Percentiles rank a stretch among this genome's conserved stretches.
These are phyloP conservation scores for Ochropacha duplaris DNA, from an alignment of 2,888 invertebrate genomes.

Conservation along the genomic window DNA sequence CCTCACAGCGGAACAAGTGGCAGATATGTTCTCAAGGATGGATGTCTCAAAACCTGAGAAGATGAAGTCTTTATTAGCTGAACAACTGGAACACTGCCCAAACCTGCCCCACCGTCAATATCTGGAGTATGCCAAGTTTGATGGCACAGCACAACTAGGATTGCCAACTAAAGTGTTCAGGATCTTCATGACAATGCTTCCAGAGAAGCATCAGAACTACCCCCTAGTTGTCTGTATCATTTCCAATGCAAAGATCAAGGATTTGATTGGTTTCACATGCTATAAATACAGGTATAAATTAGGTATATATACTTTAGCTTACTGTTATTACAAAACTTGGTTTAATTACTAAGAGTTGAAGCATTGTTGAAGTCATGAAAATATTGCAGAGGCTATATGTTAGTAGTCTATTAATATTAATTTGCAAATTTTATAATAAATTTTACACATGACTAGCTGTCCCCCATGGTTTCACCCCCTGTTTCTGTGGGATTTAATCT, in stretches of 20 bases:
- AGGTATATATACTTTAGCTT: not conserved
- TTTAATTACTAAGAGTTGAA: too few relatives aligned
- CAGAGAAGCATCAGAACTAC: constrained; percentile 90
- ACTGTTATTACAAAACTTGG: too few relatives aligned
- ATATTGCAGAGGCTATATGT: too few relatives aligned
- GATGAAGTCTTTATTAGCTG: constrained; percentile 86
- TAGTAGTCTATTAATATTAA: too few relatives aligned
- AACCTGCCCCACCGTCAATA: constrained; percentile 93
- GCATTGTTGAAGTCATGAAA: too few relatives aligned
- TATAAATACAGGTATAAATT: constrained; percentile 87
- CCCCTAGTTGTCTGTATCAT: constrained; percentile 92
- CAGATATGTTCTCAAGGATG: constrained; percentile 82
- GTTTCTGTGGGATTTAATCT: too few relatives aligned
- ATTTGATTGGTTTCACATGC: constrained; percentile 96
- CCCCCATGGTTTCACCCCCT: too few relatives aligned
- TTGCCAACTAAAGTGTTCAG: constrained; percentile 92
- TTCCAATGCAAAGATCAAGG: constrained; percentile 92
- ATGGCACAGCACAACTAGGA: constrained; percentile 92
- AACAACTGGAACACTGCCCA: constrained; percentile 90
- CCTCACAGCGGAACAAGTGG: constrained; percentile 82
- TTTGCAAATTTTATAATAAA: too few relatives aligned
- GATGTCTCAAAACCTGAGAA: constrained; percentile 57
- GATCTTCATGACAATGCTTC: constrained; percentile 95
- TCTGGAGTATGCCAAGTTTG: constrained; percentile 94
- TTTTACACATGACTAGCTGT: too few relatives aligned